Evolutionary conservation across 2,113 vertebrate genomes (phyloP).

Genomic region (Microtus montanus): DNA sequence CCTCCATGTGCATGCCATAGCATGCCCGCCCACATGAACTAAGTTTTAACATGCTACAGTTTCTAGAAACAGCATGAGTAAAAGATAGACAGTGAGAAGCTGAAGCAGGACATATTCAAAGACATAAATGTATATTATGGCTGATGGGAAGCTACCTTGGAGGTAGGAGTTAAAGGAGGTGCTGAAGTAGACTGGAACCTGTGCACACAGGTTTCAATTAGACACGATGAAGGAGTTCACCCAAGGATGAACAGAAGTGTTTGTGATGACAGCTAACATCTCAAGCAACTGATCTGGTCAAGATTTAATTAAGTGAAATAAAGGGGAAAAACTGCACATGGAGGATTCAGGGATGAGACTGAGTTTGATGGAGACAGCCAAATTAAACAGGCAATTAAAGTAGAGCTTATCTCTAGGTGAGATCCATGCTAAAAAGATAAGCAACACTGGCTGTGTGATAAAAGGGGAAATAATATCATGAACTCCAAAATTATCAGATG

Average conservation of each 20-base stretch:
- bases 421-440: neutral
- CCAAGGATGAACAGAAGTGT: neutral
- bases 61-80: neutral
- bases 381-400: conserved; percentile 30
- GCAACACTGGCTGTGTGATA: neutral
- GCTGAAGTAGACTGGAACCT: neutral
- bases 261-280: neutral
- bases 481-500: neutral
- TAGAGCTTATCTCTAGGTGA: neutral
- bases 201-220: neutral
- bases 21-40: neutral
- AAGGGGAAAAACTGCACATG: conserved; percentile 1
- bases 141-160: neutral
- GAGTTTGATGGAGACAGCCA: neutral
- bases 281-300: neutral
- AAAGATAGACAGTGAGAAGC: neutral
- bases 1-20: no score
- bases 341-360: conserved; percentile 11
- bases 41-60: neutral
- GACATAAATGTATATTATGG: neutral
- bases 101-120: neutral
- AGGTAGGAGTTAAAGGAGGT: neutral
- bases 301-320: conserved; percentile 4
- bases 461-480: neutral
- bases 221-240: neutral